Evolutionary conservation across 2,888 invertebrate species (phyloP).

Genomic region (Strigamia maritima): DNA sequence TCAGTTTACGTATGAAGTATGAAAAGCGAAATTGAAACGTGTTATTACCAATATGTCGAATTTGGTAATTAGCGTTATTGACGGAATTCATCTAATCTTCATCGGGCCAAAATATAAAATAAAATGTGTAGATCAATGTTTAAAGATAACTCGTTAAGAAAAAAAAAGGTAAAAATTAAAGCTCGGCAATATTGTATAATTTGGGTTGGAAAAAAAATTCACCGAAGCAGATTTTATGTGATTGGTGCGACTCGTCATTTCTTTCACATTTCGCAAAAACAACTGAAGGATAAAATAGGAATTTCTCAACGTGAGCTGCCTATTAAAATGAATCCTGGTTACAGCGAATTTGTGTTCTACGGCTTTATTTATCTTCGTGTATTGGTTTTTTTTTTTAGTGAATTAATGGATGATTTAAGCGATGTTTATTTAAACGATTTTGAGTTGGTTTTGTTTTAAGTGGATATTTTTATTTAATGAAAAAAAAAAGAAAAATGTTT

Average conservation of each 20-base stretch:
- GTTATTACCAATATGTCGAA: background rate
- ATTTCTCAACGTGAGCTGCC: constrained; percentile 26
- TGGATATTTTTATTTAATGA: background rate
- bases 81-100: background rate
- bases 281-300: constrained; percentile 29
- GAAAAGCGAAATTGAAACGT: background rate
- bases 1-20: background rate
- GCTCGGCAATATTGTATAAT: background rate
- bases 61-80: background rate
- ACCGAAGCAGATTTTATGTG: constrained; percentile 29
- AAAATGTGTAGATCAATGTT: background rate
- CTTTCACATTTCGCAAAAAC: constrained; percentile 27
- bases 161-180: background rate
- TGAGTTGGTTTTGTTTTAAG: background rate
- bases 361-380: background rate
- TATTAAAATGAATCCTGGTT: background rate
- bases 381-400: background rate
- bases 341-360: background rate
- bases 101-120: background rate
- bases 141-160: background rate
- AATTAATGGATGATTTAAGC: background rate
- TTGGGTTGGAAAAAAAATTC: background rate
- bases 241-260: constrained; percentile 2
- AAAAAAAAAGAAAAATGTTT: background rate
- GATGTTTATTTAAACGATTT: background rate